Conservation (phyloP, 2,113 vertebrate species). For the Polypterus senegalus region DNA sequence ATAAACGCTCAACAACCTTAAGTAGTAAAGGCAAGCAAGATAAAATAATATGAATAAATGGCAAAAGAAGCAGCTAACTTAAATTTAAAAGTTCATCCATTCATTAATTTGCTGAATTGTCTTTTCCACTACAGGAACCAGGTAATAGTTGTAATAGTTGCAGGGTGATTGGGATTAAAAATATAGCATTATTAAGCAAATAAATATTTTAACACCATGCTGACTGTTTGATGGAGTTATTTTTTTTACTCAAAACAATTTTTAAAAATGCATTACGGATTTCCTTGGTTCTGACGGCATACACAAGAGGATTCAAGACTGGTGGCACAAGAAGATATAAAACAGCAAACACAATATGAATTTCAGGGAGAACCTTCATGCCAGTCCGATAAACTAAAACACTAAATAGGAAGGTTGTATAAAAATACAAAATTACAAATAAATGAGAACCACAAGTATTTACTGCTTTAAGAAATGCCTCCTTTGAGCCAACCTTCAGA, state of each 20-base stretch:
- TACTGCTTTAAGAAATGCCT: constrained; percentile 1
- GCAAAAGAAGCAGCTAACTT: too few species aligned
- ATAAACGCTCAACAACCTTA: too few species aligned
- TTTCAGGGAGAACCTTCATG: constrained; percentile 11
- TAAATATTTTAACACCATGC: too few species aligned
- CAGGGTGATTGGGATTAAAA: too few species aligned
- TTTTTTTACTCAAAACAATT: not conserved
- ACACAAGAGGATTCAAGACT: not conserved
- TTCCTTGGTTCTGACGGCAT: not conserved
- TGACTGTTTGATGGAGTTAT: not conserved
- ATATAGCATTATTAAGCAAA: too few species aligned
- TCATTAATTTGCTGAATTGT: too few species aligned
- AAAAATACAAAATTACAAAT: constrained; percentile 16
- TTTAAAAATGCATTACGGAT: constrained; percentile 1
- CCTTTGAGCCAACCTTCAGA: constrained; percentile 18
- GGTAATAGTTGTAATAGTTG: too few species aligned
- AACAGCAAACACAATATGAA: not conserved
- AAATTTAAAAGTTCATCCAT: too few species aligned
- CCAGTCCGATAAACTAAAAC: constrained; percentile 24
- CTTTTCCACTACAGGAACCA: too few species aligned
- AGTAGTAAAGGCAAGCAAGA: too few species aligned
- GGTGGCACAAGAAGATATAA: constrained; percentile 3
- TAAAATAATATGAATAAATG: too few species aligned
- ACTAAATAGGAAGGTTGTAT: constrained; percentile 13
- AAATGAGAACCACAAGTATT: not conserved